Conservation (phyloP, 2,888 invertebrate genomes). For the Lycocerus yunnanus region DNA sequence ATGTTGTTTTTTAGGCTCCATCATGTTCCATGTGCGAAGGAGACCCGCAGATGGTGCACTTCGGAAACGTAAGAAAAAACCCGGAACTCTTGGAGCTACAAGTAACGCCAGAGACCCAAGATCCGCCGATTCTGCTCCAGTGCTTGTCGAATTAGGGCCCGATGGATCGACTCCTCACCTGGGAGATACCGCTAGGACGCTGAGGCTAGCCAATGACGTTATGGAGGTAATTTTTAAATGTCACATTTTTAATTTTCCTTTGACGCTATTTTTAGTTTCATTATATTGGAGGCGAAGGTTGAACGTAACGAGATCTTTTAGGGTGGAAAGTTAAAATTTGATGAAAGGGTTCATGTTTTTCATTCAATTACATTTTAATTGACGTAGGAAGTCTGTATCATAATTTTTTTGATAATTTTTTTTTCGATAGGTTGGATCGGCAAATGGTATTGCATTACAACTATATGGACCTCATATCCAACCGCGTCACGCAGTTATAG, state of each 20-base stretch:
- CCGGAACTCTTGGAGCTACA: conserved; percentile 58
- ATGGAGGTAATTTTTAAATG: conserved; percentile 61
- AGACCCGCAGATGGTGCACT: conserved; percentile 90
- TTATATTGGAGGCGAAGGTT: not conserved
- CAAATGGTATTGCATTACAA: conserved; percentile 78
- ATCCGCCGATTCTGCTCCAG: conserved; percentile 65
- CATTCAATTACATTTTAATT: conserved; percentile 37
- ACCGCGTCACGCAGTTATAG: conserved; percentile 93
- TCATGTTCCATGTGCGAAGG: conserved; percentile 96
- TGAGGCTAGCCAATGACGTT: conserved; percentile 66
- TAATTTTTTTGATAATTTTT: conserved; percentile 2
- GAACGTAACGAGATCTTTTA: not conserved
- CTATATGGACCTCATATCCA: conserved; percentile 90
- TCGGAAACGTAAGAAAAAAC: conserved; percentile 84
- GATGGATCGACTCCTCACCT: conserved; percentile 69
- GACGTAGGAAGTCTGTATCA: not conserved
- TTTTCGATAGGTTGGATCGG: conserved; percentile 67
- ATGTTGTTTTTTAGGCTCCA: conserved; percentile 71
- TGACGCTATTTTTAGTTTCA: not conserved
- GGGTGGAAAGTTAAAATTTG: not conserved
- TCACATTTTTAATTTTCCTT: not conserved
- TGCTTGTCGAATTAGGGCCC: conserved; percentile 82
- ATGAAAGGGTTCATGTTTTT: not conserved
- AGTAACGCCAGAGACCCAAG: conserved; percentile 63
- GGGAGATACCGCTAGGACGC: conserved; percentile 65